Evolutionary conservation across 2,113 vertebrate genomes (phyloP), one percentile per base, ranked within the genome.

Genomic region (Muscicapa adusta): DNA sequence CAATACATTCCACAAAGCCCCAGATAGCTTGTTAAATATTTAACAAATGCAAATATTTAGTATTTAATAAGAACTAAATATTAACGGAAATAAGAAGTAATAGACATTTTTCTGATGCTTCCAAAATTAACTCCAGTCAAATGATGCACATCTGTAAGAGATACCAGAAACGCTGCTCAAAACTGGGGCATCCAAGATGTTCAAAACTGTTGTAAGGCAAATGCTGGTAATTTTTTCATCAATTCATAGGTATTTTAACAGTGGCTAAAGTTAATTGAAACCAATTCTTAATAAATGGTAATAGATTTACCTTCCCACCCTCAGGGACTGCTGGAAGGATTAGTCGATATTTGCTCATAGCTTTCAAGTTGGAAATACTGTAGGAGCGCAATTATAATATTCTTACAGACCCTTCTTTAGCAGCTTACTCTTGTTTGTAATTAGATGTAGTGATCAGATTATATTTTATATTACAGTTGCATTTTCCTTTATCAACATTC

Each of bases 261-360:
- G 50, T 84, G 84, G 83, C 62, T 95, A 89, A 83, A 91, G 84
- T 75, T 96, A 94, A 96, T 79, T 81, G 78, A 95, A 96, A 94
- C 78, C 93, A 94, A 67, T 81, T 91, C 65, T 84, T 95, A 97
- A 96, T 94, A 97, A 96, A 94, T 58, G 94, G 89, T 93, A 96
- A 93, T 91, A 95, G 75, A 94, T 97, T 97, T 97, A 94, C 91
- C 85, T 92, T 91, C 60, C 72, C 43, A 88, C 36, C 75, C 75
- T 91, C 76, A 65, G 83, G 76, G 94, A 77, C 53, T 71, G 45
- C 74, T 67, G 68, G 88, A 93, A 91, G 86, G 85, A 96, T 96
- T 92, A 91, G 93, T 54, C 4, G 68, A 74, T 96, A 96, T 96
- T 97, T 97, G 92, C 88, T 95, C 66, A 90, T 23, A 88, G 85